Conservation (phyloP, 2,113 vertebrate species). For the Arizona elegans region DNA sequence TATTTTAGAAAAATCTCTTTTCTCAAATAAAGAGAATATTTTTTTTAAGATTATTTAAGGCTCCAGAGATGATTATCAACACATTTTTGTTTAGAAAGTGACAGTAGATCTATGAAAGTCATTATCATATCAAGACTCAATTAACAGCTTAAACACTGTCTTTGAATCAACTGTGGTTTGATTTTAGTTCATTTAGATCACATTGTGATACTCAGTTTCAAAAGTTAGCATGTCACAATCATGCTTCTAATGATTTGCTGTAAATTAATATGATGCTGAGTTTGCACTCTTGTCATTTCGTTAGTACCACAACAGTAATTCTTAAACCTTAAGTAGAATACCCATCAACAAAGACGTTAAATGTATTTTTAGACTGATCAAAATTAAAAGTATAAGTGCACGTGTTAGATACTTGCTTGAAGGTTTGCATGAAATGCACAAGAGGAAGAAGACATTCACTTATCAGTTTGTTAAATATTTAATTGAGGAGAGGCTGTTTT, state of each 20-base stretch:
- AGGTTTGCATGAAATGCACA: background rate
- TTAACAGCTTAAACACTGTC: background rate
- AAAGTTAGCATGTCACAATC: background rate
- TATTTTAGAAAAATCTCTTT: background rate
- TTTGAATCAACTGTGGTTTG: background rate
- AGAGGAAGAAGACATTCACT: background rate
- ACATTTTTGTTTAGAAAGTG: background rate
- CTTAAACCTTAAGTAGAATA: background rate
- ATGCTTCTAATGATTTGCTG: background rate
- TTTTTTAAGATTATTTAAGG: background rate
- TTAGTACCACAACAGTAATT: background rate
- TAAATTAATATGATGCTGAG: background rate
- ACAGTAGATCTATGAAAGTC: background rate
- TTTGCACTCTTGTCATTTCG: background rate
- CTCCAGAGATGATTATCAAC: background rate
- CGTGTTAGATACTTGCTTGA: background rate
- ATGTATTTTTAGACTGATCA: background rate
- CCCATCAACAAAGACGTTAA: background rate
- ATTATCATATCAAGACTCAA: background rate
- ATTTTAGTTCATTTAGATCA: background rate
- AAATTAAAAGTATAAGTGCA: background rate
- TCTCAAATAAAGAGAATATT: too few species aligned
- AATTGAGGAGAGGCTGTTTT: background rate
- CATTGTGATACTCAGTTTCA: background rate
- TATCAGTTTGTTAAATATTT: background rate